Base-by-base conservation (phyloP, 2,888 invertebrate species). In the Aspidiotus rigidus region DNA sequence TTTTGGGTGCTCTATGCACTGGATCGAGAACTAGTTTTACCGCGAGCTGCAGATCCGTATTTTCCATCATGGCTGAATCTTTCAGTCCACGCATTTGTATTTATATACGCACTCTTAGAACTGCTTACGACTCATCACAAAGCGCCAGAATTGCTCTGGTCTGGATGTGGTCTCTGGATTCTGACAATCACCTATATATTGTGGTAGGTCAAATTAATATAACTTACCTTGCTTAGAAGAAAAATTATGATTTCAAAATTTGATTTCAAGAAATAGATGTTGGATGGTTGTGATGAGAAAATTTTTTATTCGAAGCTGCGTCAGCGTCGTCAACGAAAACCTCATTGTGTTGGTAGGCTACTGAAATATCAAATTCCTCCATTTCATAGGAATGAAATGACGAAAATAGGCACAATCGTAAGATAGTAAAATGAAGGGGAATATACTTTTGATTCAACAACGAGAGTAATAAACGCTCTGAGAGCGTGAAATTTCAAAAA, bases 21-120 rank as follows among this genome's bases (percentile, higher is more conserved):
- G 59, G 93, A 97, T 77, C 85, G 96, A 73, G 93, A 94, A 78
- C 80, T 97, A 67, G 91, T 97, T 55, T 86, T 93, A 75, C 96
- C 96, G 0, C 86, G 84, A 77, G 85, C 84, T 40, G 78, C 96
- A 74, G 95, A 95, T 77, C 81, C 83, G 15, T 89, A 87, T 75
- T 94, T 95, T 75, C 96, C 97, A 8, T 77, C 80, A 62, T 96
- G 95, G 96, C 80, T 96, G 70, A 97, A 97, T 77, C 96, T 97
- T 80, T 82, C 89, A 3, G 87, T 92, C 86, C 95, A 95, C 78
- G 92, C 94, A 13, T 87, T 89, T 76, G 90, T 94, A 74, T 82
- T 92, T 76, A 80, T 90, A 11, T 89, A 90, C 75, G 84, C 87
- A 39, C 72, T 91, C 2, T 76, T 90, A 73, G 95, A 95, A 79